phyloP scores from a whole-genome alignment of 2,888 invertebrate genomes.

The Drosophila basisetae region DNA sequence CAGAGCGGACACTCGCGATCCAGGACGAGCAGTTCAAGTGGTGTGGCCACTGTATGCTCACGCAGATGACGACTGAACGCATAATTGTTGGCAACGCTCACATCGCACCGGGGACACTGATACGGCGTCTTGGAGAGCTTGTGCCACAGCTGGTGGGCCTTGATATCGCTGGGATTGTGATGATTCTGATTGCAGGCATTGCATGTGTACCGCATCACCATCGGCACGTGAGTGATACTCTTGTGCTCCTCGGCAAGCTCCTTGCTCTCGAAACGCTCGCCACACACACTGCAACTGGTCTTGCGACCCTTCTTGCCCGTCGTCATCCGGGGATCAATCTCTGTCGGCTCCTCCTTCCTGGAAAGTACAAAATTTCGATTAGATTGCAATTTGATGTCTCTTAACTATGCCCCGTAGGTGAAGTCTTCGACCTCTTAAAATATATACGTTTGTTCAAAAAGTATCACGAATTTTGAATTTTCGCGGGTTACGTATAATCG shows the following conservation, averaged over 20 bases:
- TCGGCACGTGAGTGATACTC: slow-evolving; percentile 74
- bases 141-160: slow-evolving; percentile 86
- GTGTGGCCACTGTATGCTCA: slow-evolving; percentile 68
- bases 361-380: not conserved
- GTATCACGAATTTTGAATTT: no score
- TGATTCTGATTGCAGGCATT: slow-evolving; percentile 86
- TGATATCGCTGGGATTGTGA: slow-evolving; percentile 81
- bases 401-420: not conserved
- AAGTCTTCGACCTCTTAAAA: not conserved
- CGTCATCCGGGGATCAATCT: slow-evolving; percentile 27
- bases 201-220: slow-evolving; percentile 84
- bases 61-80: slow-evolving; percentile 79
- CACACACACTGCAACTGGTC: slow-evolving; percentile 76
- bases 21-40: slow-evolving; percentile 69
- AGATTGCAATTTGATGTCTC: not conserved
- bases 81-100: slow-evolving; percentile 76
- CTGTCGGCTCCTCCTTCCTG: slow-evolving; percentile 79
- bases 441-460: not conserved
- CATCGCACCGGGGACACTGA: slow-evolving; percentile 85
- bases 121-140: slow-evolving; percentile 84
- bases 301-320: slow-evolving; percentile 49
- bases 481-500: no score
- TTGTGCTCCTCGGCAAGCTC: slow-evolving; percentile 77
- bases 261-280: slow-evolving; percentile 75
- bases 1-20: slow-evolving; percentile 83